Percentiles rank a stretch among this genome's conserved stretches.
These are phyloP conservation scores for Listrodromus nycthemerus DNA, from an alignment of 2,888 invertebrate species.

Conservation along the genomic window DNA sequence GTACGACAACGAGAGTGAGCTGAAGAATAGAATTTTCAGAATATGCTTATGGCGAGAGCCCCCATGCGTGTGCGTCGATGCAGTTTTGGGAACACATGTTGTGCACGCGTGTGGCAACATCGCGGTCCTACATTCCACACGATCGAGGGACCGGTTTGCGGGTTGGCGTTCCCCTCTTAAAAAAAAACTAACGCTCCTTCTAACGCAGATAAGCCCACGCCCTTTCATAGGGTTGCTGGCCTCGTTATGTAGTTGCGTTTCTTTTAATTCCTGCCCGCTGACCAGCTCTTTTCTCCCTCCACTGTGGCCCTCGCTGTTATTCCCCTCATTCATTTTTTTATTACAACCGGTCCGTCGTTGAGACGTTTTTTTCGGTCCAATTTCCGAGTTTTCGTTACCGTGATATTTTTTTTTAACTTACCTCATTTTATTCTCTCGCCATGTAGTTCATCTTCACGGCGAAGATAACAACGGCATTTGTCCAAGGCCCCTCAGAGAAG, in stretches of 20 bases:
- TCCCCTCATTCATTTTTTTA: slow-evolving; percentile 9
- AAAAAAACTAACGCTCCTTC: slow-evolving; percentile 63
- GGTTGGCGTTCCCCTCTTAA: slow-evolving; percentile 48
- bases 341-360: not conserved
- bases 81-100: slow-evolving; percentile 66
- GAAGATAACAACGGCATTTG: too few relatives aligned
- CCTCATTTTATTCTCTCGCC: too few relatives aligned
- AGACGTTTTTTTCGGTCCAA: not conserved
- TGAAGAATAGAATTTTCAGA: slow-evolving; percentile 5
- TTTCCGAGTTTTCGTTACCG: too few relatives aligned
- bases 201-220: slow-evolving; percentile 69
- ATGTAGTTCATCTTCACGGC: too few relatives aligned
- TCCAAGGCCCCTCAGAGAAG: too few relatives aligned
- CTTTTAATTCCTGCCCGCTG: slow-evolving; percentile 23
- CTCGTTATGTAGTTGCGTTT: slow-evolving; percentile 35
- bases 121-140: slow-evolving; percentile 71
- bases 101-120: slow-evolving; percentile 71
- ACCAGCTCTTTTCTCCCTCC: slow-evolving; percentile 6
- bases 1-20: not conserved
- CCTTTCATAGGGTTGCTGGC: slow-evolving; percentile 54
- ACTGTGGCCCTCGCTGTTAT: slow-evolving; percentile 14
- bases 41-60: not conserved
- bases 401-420: too few relatives aligned
- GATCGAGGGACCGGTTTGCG: slow-evolving; percentile 69
- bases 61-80: slow-evolving; percentile 40